phyloP scores from a whole-genome alignment of 1,140 invertebrate species.

The Eulimnadia texana region DNA sequence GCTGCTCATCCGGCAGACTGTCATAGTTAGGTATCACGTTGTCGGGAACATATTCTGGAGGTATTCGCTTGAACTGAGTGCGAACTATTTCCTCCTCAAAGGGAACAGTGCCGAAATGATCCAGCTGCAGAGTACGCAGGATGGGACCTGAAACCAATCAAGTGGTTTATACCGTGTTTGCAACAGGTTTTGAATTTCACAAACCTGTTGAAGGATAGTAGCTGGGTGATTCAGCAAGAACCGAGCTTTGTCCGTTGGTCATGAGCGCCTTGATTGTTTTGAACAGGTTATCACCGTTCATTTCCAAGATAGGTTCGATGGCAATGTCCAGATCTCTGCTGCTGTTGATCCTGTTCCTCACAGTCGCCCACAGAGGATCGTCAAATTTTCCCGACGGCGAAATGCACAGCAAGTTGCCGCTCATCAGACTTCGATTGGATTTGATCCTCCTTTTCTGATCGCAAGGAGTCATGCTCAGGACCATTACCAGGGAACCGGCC shows the following conservation, averaged over 20 bases:
- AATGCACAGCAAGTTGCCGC: constrained; percentile 11
- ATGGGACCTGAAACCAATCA: too few species aligned
- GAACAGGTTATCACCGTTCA: neutral
- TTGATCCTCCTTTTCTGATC: neutral
- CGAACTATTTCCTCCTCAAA: constrained; percentile 11
- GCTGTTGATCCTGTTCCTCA: neutral
- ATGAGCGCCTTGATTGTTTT: constrained; percentile 3
- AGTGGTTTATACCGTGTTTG: too few species aligned
- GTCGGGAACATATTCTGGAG: neutral
- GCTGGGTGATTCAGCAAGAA: constrained; percentile 9
- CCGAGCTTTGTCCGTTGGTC: neutral
- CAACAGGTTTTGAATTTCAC: too few species aligned
- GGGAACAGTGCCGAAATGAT: neutral
- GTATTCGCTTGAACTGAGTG: neutral
- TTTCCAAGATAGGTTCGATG: constrained; percentile 5
- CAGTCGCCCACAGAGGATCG: constrained; percentile 6
- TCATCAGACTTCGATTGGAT: neutral
- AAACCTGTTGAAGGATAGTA: constrained; percentile 5
- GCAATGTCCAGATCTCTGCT: neutral
- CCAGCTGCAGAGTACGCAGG: constrained; percentile 3
- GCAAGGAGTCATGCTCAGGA: neutral
- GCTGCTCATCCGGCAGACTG: too few species aligned
- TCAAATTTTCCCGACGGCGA: constrained; percentile 10
- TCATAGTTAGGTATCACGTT: too few species aligned
- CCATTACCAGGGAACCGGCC: neutral